phyloP scores from a whole-genome alignment of 2,113 vertebrate genomes.

The Lutjanus erythropterus region DNA sequence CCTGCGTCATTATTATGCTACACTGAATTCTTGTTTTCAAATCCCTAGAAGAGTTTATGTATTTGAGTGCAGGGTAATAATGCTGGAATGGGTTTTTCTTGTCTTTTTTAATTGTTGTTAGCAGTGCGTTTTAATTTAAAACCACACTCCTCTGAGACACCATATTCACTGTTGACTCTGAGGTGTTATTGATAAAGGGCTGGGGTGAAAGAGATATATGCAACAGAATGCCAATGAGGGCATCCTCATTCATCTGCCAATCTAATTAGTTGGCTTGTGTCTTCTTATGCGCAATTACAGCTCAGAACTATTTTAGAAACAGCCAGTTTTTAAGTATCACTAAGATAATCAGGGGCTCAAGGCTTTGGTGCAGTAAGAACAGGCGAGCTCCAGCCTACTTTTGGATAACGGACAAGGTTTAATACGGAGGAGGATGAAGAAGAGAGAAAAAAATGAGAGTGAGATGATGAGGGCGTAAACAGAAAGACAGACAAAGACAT shows the following conservation, averaged over 20 bases:
- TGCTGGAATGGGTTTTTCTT: neutral
- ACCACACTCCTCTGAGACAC: conserved; percentile 9
- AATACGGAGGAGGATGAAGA: neutral
- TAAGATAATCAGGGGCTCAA: conserved; percentile 12
- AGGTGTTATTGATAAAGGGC: conserved; percentile 15
- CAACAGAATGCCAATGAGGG: neutral
- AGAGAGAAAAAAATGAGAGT: neutral
- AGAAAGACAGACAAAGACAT: conserved; percentile 16
- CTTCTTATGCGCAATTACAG: conserved; percentile 27
- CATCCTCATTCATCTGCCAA: conserved; percentile 37
- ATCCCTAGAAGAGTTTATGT: neutral
- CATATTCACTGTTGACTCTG: conserved; percentile 3
- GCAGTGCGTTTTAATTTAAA: conserved; percentile 10
- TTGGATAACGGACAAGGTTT: conserved; percentile 22
- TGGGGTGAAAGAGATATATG: neutral
- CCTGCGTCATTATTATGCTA: neutral
- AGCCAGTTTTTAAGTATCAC: conserved; percentile 9
- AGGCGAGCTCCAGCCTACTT: conserved; percentile 19
- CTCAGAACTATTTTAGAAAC: conserved; percentile 17
- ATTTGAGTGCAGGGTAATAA: conserved; percentile 4
- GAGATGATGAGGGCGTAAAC: neutral
- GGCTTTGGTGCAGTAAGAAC: neutral
- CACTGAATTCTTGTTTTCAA: neutral
- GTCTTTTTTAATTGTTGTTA: conserved; percentile 6
- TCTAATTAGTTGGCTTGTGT: conserved; percentile 46